Evolutionary conservation across 2,113 vertebrate species (phyloP).

Genomic region (Anoplopoma fimbria): DNA sequence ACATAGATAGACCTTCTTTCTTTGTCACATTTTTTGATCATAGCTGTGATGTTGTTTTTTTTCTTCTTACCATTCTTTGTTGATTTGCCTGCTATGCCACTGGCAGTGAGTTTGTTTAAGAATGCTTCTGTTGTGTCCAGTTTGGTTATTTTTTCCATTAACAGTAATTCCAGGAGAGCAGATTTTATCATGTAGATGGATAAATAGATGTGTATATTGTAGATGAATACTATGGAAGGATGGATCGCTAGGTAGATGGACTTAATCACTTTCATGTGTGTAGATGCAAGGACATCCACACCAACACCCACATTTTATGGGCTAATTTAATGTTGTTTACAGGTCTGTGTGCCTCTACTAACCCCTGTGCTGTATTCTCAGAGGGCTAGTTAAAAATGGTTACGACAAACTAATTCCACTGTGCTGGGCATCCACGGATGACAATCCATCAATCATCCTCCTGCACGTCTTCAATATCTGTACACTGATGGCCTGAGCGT

Average conservation of each 20-base stretch:
- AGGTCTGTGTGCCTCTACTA: constrained; percentile 44
- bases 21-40: neutral
- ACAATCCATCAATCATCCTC: constrained; percentile 72
- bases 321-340: constrained; percentile 75
- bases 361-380: constrained; percentile 48
- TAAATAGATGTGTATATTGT: neutral
- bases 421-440: constrained; percentile 53
- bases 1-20: neutral
- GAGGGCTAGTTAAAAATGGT: constrained; percentile 69
- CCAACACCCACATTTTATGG: constrained; percentile 42
- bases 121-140: neutral
- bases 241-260: neutral
- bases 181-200: neutral
- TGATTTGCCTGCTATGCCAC: neutral
- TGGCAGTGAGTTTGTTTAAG: neutral
- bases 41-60: neutral
- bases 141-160: neutral
- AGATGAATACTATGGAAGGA: neutral
- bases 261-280: constrained; percentile 4
- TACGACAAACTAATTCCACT: constrained; percentile 66
- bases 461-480: constrained; percentile 23
- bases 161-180: neutral
- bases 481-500: constrained; percentile 31
- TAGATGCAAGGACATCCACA: constrained; percentile 12
- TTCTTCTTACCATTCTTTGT: neutral